Conservation (phyloP, 2,113 vertebrate genomes). For the Myocastor coypus region DNA sequence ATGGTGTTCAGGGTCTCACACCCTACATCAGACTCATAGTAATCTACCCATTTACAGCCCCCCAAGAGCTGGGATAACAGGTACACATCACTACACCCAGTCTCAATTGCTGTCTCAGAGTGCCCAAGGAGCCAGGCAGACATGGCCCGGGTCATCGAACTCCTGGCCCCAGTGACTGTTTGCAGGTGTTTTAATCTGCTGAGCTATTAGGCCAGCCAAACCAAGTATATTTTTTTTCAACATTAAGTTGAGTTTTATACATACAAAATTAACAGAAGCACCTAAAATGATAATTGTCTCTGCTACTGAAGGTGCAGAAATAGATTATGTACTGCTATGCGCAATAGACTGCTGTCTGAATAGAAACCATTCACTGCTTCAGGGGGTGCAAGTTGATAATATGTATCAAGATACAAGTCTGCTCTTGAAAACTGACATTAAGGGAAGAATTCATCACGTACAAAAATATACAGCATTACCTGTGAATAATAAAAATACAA, state of each 20-base stretch:
- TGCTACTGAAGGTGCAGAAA: background rate
- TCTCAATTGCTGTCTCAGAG: no score
- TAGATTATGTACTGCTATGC: background rate
- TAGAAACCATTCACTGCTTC: background rate
- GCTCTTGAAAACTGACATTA: conserved; percentile 26
- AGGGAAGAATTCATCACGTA: conserved; percentile 1
- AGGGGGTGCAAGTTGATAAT: background rate
- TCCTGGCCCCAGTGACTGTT: no score
- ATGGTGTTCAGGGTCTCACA: no score
- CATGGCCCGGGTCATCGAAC: no score
- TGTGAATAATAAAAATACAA: background rate
- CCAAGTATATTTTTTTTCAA: no score
- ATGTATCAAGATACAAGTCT: background rate
- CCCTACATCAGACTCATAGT: no score
- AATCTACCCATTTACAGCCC: no score
- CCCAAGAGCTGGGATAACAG: no score
- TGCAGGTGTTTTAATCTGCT: no score
- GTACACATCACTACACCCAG: no score
- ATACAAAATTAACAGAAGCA: conserved; percentile 31
- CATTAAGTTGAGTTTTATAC: conserved; percentile 1
- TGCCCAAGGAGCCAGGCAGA: no score
- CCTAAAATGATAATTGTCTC: background rate
- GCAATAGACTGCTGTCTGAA: background rate
- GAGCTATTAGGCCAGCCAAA: no score
- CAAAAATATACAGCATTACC: background rate